Evolutionary conservation across 2,888 invertebrate genomes (phyloP), one percentile per base, ranked within the genome.

Genomic region (Caenorhabditis macrosperma): DNA sequence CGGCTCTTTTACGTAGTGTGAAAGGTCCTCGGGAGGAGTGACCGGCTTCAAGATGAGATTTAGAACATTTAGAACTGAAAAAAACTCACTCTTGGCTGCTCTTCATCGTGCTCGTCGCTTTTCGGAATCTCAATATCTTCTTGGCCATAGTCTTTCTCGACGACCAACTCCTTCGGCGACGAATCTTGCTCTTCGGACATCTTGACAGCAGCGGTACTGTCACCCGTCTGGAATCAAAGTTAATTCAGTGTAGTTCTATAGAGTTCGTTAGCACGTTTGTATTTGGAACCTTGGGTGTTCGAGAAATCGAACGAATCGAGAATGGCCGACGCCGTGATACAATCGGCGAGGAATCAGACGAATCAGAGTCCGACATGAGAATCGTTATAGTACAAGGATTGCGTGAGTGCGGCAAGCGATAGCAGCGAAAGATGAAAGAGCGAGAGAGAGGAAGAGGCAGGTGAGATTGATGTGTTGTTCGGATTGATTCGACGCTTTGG

Each of bases 391-490:
- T 38, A 38, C 38, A 38, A 38, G 15, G 38, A 38, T 38, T 38
- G 9, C 38, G 38, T 5, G 38, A 38, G 38, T 12, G 7, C 7
- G 12, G 38, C 3, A 38, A 38, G 38, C 15, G 15, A 15, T 38
- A 38, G 33, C 66, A 59, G 52, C 41, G 46, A 52, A 61, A 71
- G 59, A 38, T 61, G 54, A 33, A 61, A 44, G 30, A 12, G 61
- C 22, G 48, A 67, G 48, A 57, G 57, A 44, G 33, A 46, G 50
- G 28, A 57, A 57, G 26, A 48, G 50, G 60, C 35, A 66, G 68
- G 67, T 48, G 66, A 66, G 74, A 75, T 72, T 72, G 72, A 72
- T 72, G 64, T 72, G 72, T 72, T 72, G 72, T 72, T 72, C 72
- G 28, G 26, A 72, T 72, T 48, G 74, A 63, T 57, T 48, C 38